Evolutionary conservation across 2,797 vertebrate genomes (phyloP), one percentile per base, ranked within the genome.

Genomic region (Sebastiscus albofasciatus): DNA sequence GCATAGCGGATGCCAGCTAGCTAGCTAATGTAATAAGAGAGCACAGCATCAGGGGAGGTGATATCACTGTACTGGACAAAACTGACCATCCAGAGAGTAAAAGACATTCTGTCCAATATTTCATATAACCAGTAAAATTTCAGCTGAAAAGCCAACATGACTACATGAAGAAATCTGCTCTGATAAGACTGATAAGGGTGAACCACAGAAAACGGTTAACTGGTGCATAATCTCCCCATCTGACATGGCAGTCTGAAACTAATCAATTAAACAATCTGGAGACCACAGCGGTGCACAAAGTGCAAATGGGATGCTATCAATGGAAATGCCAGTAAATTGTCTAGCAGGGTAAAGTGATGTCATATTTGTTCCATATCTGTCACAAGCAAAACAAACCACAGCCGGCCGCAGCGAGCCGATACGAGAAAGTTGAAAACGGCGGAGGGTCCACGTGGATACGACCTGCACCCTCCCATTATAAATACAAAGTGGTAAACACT

Each of bases 1-100:
- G 75, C 55, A 80, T 27, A 49, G 84, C 80, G 52, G 34, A 78
- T 67, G 85, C 86, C 70, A 83, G 89, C 62, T 72, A 55, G 73
- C 75, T 70, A 27, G 80, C 69, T 91, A 84, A 92, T 91, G 75
- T 85, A 90, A 93, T 89, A 54, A 75, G 78, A 81, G 67, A 81
- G 64, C 46, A 56, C 46, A 71, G 68, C 70, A 66, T 67, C 72
- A 60, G 26, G 18, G 70, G 70, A 60, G 49, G 46, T 72, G 26
- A 73, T 24, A 26, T 67, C 33, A 77, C 33, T 66, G 58, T n/a
- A 33, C 18, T 55, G 60, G 42, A 54, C 56, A 73, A 18, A 18
- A 36, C 54, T 60, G 22, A 60, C 52, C 60, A 46, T 8, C 49
- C 42, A n/a, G 6, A 60, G 10, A 34, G 36, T 49, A 27, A 81